Percentiles rank a stretch among this genome's conserved stretches.
Evolutionary conservation across 2,888 invertebrate genomes (phyloP).

Genomic region (Boloria euphrosyne): DNA sequence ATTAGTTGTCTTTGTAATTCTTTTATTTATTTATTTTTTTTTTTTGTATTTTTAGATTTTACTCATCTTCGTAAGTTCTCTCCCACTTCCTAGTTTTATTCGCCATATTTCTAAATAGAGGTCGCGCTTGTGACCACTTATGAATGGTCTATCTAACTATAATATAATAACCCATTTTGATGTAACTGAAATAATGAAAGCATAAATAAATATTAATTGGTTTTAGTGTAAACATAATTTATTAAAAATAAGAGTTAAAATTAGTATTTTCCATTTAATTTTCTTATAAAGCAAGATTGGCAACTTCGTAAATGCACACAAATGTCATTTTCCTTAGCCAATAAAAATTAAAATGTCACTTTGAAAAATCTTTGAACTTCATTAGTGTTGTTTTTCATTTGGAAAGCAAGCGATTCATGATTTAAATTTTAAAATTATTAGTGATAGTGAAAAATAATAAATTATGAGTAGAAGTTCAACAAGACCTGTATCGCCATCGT

Average conservation of each 20-base stretch:
- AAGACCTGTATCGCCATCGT: slow-evolving; percentile 17
- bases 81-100: no score
- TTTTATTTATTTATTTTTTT: background rate
- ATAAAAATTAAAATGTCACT: slow-evolving; percentile 29
- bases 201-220: background rate
- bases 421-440: slow-evolving; percentile 21
- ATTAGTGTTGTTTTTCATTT: slow-evolving; percentile 26
- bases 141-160: background rate
- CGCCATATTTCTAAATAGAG: background rate
- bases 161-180: background rate
- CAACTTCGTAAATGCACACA: slow-evolving; percentile 21
- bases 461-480: slow-evolving; percentile 49
- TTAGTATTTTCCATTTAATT: background rate
- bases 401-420: slow-evolving; percentile 2
- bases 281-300: background rate
- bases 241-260: no score
- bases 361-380: slow-evolving; percentile 28
- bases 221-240: no score
- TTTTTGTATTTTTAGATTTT: background rate
- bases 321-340: slow-evolving; percentile 18
- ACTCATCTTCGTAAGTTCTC: no score
- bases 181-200: no score
- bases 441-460: slow-evolving; percentile 39
- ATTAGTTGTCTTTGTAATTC: no score
- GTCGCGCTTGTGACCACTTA: background rate